phyloP scores from a whole-genome alignment of 2,113 vertebrate species.

The Pluvianellus socialis region DNA sequence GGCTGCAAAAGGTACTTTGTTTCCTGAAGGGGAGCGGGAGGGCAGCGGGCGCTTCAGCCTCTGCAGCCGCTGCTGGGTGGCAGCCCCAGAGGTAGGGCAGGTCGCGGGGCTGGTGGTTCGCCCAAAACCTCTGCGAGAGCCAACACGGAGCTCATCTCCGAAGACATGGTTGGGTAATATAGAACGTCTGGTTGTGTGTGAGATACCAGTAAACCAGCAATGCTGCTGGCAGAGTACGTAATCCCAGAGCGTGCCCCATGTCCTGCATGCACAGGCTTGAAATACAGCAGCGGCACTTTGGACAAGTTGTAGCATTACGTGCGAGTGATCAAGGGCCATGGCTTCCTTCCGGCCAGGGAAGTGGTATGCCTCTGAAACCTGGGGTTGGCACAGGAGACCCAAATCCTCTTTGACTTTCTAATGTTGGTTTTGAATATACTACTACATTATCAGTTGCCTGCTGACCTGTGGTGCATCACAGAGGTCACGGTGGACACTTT shows the following conservation, averaged over 20 bases:
- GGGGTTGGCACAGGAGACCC: not conserved
- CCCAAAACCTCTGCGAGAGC: not conserved
- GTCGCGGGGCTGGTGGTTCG: not conserved
- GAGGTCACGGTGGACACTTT: not conserved
- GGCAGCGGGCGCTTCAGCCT: not conserved
- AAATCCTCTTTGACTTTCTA: not conserved
- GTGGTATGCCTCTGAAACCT: not conserved
- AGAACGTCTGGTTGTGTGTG: not conserved
- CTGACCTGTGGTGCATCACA: not conserved
- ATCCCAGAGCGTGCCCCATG: not conserved
- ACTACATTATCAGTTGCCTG: not conserved
- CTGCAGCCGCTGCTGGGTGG: not conserved
- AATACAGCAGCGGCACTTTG: not conserved
- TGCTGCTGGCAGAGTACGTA: accelerated
- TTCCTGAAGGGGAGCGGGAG: not conserved
- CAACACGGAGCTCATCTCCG: accelerated
- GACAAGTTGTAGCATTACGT: accelerated
- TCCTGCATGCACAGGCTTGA: not conserved
- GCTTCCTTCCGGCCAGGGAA: not conserved
- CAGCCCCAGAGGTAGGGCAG: not conserved
- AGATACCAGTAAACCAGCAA: not conserved
- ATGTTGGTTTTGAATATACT: not conserved
- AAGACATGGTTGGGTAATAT: accelerated
- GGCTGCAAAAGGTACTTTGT: not conserved
- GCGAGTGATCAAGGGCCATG: accelerated